These are phyloP conservation scores for Oxygymnocypris stewartii DNA, from an alignment of 2,113 vertebrate species.

Conservation along the genomic window DNA sequence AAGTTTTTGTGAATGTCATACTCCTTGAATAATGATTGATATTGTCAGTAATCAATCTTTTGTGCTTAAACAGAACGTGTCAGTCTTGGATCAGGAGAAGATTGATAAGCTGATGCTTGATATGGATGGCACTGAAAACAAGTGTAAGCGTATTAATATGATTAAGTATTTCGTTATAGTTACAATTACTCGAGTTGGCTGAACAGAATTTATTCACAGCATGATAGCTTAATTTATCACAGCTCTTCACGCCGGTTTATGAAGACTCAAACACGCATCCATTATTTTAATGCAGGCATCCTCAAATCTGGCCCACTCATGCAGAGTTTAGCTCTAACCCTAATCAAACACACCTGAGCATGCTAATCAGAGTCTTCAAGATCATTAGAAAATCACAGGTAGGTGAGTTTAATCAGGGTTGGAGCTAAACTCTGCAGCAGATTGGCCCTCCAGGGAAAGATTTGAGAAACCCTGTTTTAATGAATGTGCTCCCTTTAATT, in stretches of 20 bases:
- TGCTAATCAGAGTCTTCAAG: no score
- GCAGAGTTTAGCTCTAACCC: no score
- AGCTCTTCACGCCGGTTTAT: neutral
- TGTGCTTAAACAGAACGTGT: slow-evolving; percentile 79
- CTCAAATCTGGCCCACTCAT: no score
- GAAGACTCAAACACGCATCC: neutral
- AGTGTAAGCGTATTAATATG: slow-evolving; percentile 81
- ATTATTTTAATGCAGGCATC: neutral
- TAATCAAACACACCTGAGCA: no score
- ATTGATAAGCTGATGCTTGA: slow-evolving; percentile 96
- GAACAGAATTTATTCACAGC: no score
- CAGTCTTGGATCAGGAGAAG: slow-evolving; percentile 89
- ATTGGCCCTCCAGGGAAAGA: no score
- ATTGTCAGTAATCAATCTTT: neutral
- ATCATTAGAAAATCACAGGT: no score
- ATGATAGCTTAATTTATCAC: neutral
- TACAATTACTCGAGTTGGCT: neutral
- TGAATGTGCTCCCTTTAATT: neutral
- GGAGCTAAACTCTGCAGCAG: no score
- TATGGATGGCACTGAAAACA: slow-evolving; percentile 98
- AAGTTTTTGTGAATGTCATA: slow-evolving; percentile 40
- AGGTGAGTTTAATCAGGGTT: no score
- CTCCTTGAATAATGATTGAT: neutral
- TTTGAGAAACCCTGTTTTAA: neutral
- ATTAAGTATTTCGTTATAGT: neutral